Conservation (phyloP, 2,113 vertebrate genomes). For the Pedetes capensis region DNA sequence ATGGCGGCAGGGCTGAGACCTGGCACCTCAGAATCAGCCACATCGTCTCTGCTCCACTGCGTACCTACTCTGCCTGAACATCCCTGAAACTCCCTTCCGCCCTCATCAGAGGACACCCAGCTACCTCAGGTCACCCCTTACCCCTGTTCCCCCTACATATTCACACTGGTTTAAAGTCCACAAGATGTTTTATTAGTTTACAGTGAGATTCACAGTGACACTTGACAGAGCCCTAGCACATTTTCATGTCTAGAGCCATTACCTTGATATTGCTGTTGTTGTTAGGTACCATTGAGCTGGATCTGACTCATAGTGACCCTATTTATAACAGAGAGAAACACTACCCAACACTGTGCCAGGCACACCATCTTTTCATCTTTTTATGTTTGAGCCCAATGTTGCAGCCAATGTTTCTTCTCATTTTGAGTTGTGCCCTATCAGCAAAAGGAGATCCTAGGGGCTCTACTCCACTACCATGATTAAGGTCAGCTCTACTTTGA, state of each 20-base stretch:
- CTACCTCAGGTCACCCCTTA: neutral
- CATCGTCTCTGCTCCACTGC: fast-evolving
- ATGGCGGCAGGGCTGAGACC: neutral
- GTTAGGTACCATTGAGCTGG: too few relatives aligned
- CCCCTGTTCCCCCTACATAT: fast-evolving
- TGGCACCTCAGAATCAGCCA: too few relatives aligned
- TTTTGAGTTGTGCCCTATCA: too few relatives aligned
- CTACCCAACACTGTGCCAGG: too few relatives aligned
- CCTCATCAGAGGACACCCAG: neutral
- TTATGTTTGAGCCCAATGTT: too few relatives aligned
- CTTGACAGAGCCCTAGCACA: neutral
- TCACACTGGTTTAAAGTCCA: neutral
- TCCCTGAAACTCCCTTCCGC: neutral
- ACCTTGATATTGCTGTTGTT: neutral
- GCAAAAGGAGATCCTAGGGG: too few relatives aligned
- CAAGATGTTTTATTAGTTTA: neutral
- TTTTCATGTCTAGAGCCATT: neutral
- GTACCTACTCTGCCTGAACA: neutral
- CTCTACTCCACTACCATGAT: too few relatives aligned
- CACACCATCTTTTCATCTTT: too few relatives aligned
- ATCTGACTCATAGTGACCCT: too few relatives aligned
- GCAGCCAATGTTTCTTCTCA: too few relatives aligned
- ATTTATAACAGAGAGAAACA: too few relatives aligned
- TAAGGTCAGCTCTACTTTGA: too few relatives aligned
- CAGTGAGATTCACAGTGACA: neutral